A percentile compares a stretch with the other conserved stretches of the same genome.
Evolutionary conservation across 2,113 vertebrate species (phyloP).

Genomic region (Saccopteryx leptura): DNA sequence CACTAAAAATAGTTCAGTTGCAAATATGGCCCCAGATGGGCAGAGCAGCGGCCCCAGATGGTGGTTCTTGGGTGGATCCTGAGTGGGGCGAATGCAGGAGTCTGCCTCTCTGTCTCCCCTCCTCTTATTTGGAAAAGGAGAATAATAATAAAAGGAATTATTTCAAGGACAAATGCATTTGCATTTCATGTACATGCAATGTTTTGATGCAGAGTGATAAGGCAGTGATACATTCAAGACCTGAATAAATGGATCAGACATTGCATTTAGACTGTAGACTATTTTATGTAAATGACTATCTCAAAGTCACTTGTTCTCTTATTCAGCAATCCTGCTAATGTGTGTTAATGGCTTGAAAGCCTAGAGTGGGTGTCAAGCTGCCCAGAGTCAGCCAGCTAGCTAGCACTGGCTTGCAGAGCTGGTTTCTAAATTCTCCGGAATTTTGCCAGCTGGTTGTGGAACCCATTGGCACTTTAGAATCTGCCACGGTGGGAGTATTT

Average conservation of each 20-base stretch:
- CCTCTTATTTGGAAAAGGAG: too few species aligned
- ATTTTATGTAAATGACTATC: not conserved
- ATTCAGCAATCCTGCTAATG: not conserved
- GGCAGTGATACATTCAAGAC: not conserved
- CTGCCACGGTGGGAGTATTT: not conserved
- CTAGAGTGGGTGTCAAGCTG: not conserved
- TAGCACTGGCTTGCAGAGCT: not conserved
- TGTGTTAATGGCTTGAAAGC: not conserved
- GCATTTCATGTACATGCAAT: not conserved
- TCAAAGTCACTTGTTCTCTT: not conserved
- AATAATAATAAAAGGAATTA: not conserved
- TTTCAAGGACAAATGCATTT: not conserved
- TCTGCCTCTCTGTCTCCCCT: too few species aligned
- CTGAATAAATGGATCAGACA: not conserved
- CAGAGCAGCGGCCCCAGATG: too few species aligned
- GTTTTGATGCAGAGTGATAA: not conserved
- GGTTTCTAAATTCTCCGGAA: not conserved
- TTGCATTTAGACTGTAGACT: not conserved
- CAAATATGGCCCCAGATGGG: too few species aligned
- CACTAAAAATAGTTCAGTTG: too few species aligned
- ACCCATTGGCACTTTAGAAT: not conserved
- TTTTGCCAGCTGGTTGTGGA: conserved; percentile 25
- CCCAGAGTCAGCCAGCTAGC: not conserved
- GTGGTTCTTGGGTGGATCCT: too few species aligned
- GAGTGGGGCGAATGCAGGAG: too few species aligned